Percentiles rank a stretch among this genome's conserved stretches.
These are phyloP conservation scores for Macaria liturata DNA, from an alignment of 2,888 invertebrate genomes.

Conservation along the genomic window DNA sequence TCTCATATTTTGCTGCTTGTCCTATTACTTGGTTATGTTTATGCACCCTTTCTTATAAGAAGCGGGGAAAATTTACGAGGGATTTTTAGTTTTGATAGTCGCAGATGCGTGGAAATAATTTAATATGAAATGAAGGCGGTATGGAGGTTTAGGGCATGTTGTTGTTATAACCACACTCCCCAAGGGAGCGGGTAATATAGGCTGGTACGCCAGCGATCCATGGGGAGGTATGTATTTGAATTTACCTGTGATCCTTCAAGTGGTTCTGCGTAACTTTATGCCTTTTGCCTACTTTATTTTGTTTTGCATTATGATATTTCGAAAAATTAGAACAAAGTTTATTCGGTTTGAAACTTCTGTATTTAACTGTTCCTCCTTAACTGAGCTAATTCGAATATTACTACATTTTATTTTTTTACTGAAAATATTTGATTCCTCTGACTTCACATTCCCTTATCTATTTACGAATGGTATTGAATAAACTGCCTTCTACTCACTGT, in stretches of 20 bases:
- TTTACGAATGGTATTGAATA: too few species aligned
- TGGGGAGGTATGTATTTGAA: constrained; percentile 59
- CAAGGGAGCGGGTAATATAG: constrained; percentile 32
- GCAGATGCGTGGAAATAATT: constrained; percentile 47
- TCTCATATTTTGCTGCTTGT: constrained; percentile 1
- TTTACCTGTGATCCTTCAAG: constrained; percentile 58
- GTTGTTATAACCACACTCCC: constrained; percentile 31
- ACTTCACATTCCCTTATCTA: too few species aligned
- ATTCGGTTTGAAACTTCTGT: too few species aligned
- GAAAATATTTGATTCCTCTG: too few species aligned
- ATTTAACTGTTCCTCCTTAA: too few species aligned
- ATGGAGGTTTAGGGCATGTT: constrained; percentile 29
- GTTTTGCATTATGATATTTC: too few species aligned
- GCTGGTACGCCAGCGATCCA: constrained; percentile 35
- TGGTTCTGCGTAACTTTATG: neutral
- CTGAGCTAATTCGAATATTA: too few species aligned
- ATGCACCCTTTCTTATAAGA: constrained; percentile 26
- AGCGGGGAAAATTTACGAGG: constrained; percentile 15
- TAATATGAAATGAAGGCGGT: constrained; percentile 53
- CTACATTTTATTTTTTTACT: too few species aligned
- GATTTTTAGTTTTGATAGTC: constrained; percentile 37
- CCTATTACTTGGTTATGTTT: constrained; percentile 12
- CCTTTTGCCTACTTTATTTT: too few species aligned
- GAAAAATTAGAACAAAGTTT: too few species aligned
- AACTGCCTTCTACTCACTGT: too few species aligned